Evolutionary conservation across 2,113 vertebrate genomes (phyloP).

Genomic region (Progne subis): DNA sequence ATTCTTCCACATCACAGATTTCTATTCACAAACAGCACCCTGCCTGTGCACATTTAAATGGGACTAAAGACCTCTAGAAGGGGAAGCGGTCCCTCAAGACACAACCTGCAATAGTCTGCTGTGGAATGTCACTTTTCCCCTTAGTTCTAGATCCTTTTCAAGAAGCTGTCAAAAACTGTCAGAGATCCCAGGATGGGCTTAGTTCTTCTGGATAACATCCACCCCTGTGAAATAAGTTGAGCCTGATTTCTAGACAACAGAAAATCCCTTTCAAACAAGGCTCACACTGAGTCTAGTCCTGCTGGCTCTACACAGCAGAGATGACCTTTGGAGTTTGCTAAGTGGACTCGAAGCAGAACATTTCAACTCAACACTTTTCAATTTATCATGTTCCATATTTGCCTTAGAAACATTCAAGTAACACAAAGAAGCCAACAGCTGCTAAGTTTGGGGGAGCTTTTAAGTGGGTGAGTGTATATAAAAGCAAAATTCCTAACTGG

Average conservation of each 20-base stretch:
- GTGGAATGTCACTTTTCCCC: neutral
- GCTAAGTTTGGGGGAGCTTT: slow-evolving; percentile 10
- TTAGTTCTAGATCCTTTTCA: neutral
- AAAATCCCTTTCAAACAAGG: slow-evolving; percentile 10
- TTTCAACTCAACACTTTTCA: neutral
- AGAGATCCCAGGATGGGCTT: neutral
- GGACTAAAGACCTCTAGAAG: neutral
- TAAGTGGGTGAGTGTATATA: neutral
- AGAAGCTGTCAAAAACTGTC: neutral
- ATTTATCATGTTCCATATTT: slow-evolving; percentile 6
- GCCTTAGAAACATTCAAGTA: neutral
- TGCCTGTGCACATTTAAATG: neutral
- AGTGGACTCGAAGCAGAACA: slow-evolving; percentile 9
- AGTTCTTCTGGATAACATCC: neutral
- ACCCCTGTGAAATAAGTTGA: neutral
- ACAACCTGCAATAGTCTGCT: neutral
- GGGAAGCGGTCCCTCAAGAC: neutral
- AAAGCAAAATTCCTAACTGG: slow-evolving; percentile 58
- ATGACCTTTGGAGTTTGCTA: slow-evolving; percentile 39
- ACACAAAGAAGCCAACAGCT: slow-evolving; percentile 1
- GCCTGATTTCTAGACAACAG: neutral
- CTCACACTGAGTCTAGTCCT: neutral
- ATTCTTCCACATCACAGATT: neutral
- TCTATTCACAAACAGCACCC: neutral
- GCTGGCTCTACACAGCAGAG: slow-evolving; percentile 9